Evolutionary conservation across 2,113 vertebrate genomes (phyloP).

Genomic region (Archocentrus centrarchus): DNA sequence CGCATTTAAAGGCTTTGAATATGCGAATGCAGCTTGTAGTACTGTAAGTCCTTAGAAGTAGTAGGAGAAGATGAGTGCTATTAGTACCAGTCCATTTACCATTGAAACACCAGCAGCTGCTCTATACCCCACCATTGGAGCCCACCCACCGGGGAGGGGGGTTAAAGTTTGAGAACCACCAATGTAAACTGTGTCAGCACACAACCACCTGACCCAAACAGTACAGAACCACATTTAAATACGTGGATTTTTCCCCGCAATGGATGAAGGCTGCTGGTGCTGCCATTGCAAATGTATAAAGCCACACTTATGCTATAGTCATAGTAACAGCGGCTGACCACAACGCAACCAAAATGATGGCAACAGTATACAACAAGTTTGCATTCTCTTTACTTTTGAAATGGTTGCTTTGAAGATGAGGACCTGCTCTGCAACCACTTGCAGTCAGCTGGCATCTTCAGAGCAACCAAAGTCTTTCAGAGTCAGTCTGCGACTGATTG

Average conservation of each 20-base stretch:
- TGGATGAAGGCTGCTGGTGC: background rate
- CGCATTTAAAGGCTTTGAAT: too few species aligned
- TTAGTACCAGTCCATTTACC: background rate
- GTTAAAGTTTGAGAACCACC: background rate
- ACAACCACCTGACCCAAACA: background rate
- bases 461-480: background rate
- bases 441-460: accelerated
- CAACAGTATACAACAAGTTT: accelerated
- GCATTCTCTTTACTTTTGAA: background rate
- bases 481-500: background rate
- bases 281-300: background rate
- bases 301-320: background rate
- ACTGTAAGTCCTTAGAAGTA: background rate
- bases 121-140: background rate
- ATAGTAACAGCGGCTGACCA: background rate
- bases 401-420: background rate
- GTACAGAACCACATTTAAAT: background rate
- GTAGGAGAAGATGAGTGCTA: accelerated
- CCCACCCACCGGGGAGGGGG: too few species aligned
- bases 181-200: background rate
- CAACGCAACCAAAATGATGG: accelerated
- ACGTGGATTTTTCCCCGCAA: background rate
- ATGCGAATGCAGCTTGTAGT: background rate
- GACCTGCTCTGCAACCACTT: background rate
- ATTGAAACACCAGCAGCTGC: background rate